phyloP scores from a whole-genome alignment of 37 sponge, comb jelly and placozoan genomes.

The Haliclona indistincta region DNA sequence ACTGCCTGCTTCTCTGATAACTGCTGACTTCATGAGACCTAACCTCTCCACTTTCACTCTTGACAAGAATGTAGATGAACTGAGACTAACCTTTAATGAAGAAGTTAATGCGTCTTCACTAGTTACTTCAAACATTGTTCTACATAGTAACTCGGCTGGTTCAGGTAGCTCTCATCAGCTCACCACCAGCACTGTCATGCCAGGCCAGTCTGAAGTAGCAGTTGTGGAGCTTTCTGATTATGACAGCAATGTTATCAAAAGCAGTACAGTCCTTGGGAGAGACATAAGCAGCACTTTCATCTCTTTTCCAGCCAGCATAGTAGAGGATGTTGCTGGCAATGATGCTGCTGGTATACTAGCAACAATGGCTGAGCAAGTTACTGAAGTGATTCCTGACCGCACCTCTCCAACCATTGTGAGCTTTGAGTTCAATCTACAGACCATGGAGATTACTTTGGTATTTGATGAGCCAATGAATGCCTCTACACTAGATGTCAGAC shows the following conservation, averaged over 20 bases:
- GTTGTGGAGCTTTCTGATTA: conserved; percentile 37
- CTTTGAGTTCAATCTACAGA: conserved; percentile 65
- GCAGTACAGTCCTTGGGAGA: conserved; percentile 47
- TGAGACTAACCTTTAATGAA: conserved; percentile 83
- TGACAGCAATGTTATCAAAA: conserved; percentile 73
- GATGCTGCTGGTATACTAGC: conserved; percentile 20
- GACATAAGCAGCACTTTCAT: conserved; percentile 49
- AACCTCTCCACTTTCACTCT: conserved; percentile 46
- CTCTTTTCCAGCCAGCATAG: conserved; percentile 39
- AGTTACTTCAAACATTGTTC: conserved; percentile 11
- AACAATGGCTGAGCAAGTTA: conserved; percentile 3
- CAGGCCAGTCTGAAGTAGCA: conserved; percentile 14
- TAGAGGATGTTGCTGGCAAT: conserved; percentile 82
- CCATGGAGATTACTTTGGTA: conserved; percentile 55
- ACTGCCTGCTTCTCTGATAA: conserved; percentile 18
- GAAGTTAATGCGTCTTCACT: conserved; percentile 65
- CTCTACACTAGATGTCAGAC: conserved; percentile 67
- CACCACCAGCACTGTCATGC: conserved; percentile 19
- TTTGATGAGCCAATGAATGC: conserved; percentile 82
- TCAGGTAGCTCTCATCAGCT: conserved; percentile 7
- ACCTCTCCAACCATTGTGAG: conserved; percentile 48
- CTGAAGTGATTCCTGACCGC: conserved; percentile 45
- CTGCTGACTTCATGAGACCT: conserved; percentile 82
- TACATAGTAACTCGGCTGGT: conserved; percentile 45
- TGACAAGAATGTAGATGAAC: conserved; percentile 53